These are phyloP conservation scores for Coendou prehensilis DNA, from an alignment of 2,797 vertebrate species.

Conservation along the genomic window DNA sequence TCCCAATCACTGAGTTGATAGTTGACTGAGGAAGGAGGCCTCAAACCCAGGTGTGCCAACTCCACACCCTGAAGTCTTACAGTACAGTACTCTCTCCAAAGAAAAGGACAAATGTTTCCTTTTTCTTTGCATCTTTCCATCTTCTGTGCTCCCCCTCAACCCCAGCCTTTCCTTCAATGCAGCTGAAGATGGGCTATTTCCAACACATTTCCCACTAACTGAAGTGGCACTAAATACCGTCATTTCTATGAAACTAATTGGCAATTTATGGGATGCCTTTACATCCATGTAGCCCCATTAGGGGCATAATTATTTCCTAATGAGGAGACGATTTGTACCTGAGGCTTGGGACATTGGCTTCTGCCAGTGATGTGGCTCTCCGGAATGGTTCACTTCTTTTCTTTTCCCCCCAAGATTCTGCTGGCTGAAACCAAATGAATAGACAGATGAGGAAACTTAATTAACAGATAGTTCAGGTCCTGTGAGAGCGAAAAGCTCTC, in stretches of 20 bases:
- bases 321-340: slow-evolving; percentile 70
- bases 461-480: slow-evolving; percentile 36
- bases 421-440: slow-evolving; percentile 33
- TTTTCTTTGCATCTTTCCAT: not conserved
- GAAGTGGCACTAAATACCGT: slow-evolving; percentile 76
- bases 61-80: not conserved
- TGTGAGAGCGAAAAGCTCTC: not conserved
- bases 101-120: not conserved
- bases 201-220: slow-evolving; percentile 72
- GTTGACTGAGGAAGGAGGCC: rapidly evolving
- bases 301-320: slow-evolving; percentile 74
- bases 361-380: not conserved
- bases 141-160: not conserved
- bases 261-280: slow-evolving; percentile 72
- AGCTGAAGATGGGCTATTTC: slow-evolving; percentile 32
- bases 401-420: not conserved
- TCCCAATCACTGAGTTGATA: not conserved
- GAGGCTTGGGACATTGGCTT: slow-evolving; percentile 59
- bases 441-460: slow-evolving; percentile 11
- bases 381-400: not conserved
- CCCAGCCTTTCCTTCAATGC: not conserved
- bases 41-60: not conserved
- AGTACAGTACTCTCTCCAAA: not conserved
- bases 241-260: slow-evolving; percentile 65
- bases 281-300: slow-evolving; percentile 51